These are phyloP conservation scores for Tupaia chinensis DNA, from an alignment of 2,113 vertebrate species.

Conservation along the genomic window DNA sequence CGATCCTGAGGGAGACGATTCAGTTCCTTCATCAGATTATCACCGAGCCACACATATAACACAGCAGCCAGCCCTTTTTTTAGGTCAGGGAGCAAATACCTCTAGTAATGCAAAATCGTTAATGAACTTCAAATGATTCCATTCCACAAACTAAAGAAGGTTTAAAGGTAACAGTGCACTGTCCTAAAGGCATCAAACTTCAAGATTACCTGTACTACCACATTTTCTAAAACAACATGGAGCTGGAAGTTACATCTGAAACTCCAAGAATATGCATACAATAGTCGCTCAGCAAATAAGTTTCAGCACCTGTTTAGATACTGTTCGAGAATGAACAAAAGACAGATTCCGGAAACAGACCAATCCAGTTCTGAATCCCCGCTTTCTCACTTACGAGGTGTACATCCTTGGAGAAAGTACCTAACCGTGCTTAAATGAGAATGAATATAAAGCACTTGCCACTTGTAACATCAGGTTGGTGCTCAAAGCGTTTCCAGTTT, in stretches of 20 bases:
- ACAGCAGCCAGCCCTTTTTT: not conserved
- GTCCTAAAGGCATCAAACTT: constrained; percentile 4
- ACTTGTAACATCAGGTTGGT: too few relatives aligned
- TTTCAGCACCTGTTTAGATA: not conserved
- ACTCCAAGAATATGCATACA: constrained; percentile 29
- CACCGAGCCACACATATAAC: not conserved
- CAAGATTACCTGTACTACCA: not conserved
- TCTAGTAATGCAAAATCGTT: constrained; percentile 29
- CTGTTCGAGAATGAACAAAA: constrained; percentile 23
- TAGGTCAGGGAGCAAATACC: not conserved
- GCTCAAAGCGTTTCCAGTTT: too few relatives aligned
- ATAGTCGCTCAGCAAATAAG: not conserved
- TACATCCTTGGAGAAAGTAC: not conserved
- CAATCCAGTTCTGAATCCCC: not conserved
- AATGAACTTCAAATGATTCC: not conserved
- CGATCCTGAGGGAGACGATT: not conserved
- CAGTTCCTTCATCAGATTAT: constrained; percentile 8
- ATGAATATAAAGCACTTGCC: not conserved
- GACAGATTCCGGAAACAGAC: not conserved
- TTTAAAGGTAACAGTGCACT: not conserved
- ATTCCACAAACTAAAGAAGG: not conserved
- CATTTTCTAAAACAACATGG: not conserved
- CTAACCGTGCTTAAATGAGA: not conserved
- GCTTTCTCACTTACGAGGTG: not conserved
- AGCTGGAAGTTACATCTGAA: not conserved